These are phyloP conservation scores for Amiota minor DNA, from an alignment of 2,888 invertebrate species.

Conservation along the genomic window DNA sequence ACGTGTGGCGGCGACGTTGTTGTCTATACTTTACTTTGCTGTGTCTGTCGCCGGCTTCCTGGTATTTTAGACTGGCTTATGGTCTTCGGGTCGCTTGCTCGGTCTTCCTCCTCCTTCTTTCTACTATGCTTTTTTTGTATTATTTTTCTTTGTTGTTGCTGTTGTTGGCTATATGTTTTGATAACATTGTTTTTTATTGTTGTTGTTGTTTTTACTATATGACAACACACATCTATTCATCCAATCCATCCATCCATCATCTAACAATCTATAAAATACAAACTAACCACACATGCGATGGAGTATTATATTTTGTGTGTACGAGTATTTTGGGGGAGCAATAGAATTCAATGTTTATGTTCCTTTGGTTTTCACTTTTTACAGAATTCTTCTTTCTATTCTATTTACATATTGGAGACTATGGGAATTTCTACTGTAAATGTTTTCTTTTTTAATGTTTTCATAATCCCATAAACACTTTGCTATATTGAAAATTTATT, in stretches of 20 bases:
- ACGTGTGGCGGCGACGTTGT: constrained; percentile 8
- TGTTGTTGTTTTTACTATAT: constrained; percentile 58
- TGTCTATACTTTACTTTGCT: not conserved
- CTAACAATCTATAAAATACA: no score
- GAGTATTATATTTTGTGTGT: no score
- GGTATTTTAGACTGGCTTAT: constrained; percentile 41
- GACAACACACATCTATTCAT: not conserved
- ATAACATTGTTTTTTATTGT: constrained; percentile 34
- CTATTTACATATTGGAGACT: no score
- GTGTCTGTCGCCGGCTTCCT: constrained; percentile 49
- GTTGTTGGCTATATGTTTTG: constrained; percentile 38
- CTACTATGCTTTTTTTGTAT: no score
- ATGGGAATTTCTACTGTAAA: no score
- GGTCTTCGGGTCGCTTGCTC: not conserved
- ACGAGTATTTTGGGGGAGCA: not conserved
- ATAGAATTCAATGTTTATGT: not conserved
- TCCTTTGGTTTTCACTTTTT: not conserved
- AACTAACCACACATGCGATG: no score
- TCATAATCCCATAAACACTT: constrained; percentile 32
- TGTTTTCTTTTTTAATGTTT: constrained; percentile 30
- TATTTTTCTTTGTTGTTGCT: constrained; percentile 36
- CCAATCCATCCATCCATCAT: not conserved
- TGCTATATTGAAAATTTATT: no score
- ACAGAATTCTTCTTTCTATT: no score
- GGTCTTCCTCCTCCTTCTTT: not conserved